Percentiles rank a stretch among this genome's conserved stretches.
Evolutionary conservation across 2,888 invertebrate species (phyloP).

Genomic region (Gnatocerus cornutus): DNA sequence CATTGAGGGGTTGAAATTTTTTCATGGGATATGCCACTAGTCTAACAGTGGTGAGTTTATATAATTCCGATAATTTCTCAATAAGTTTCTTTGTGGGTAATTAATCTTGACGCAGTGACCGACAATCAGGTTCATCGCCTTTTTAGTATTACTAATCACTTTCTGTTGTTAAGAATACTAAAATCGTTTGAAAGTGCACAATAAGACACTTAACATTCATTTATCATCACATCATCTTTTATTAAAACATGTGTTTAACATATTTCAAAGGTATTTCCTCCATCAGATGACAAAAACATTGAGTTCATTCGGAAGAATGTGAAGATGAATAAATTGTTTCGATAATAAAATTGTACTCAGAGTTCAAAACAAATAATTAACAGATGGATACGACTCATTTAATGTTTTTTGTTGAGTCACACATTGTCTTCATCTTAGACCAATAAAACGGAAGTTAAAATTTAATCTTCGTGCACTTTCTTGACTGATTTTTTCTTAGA

Average conservation of each 20-base stretch:
- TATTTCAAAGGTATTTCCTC: not conserved
- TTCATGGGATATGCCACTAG: constrained; percentile 36
- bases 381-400: no score
- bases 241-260: not conserved
- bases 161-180: not conserved
- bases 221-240: constrained; percentile 1
- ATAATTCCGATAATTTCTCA: not conserved
- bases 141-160: not conserved
- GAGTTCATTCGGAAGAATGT: not conserved
- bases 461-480: no score
- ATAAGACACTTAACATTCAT: constrained; percentile 4
- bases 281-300: not conserved
- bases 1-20: constrained; percentile 36
- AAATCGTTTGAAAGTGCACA: not conserved
- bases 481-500: no score
- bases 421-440: no score
- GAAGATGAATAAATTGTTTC: no score
- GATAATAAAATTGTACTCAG: no score
- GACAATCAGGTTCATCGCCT: not conserved
- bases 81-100: not conserved
- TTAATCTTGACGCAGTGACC: not conserved
- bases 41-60: constrained; percentile 34
- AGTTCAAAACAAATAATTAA: no score
- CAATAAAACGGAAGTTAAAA: no score
- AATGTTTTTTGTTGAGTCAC: no score